A percentile compares a stretch with the other conserved stretches of the same genome.
Conservation (phyloP, 2,113 vertebrate genomes). For the Misgurnus anguillicaudatus region DNA sequence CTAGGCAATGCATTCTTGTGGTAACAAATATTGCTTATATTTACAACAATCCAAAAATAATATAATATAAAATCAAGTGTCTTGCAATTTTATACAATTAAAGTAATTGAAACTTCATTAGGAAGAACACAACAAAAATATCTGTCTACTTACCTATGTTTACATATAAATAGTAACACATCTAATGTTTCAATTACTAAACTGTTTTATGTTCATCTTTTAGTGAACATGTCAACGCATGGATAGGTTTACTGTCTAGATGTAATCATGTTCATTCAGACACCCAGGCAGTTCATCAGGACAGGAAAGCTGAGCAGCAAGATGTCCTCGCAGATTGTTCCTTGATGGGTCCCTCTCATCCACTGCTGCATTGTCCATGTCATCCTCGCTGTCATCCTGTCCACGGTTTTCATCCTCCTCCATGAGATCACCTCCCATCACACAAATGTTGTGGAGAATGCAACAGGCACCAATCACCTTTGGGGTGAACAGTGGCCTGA, state of each 20-base stretch:
- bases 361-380: neutral
- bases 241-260: conserved; percentile 11
- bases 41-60: no score
- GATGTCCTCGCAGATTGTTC: neutral
- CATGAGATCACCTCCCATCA: neutral
- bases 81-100: no score
- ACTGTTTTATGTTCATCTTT: neutral
- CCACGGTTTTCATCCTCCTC: conserved; percentile 9
- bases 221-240: neutral
- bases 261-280: neutral
- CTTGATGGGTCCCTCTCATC: conserved; percentile 3
- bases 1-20: no score
- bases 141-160: no score
- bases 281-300: neutral
- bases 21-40: no score
- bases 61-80: no score
- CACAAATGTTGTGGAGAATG: conserved; percentile 39
- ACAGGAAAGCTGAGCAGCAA: neutral
- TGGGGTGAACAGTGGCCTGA: conserved; percentile 11
- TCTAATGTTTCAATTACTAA: no score
- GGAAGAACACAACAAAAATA: no score
- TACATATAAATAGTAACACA: neutral
- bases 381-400: neutral
- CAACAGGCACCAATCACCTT: conserved; percentile 33
- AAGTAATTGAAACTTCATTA: no score